Base-by-base conservation (phyloP, 2,113 vertebrate genomes). In the Acinonyx jubatus region DNA sequence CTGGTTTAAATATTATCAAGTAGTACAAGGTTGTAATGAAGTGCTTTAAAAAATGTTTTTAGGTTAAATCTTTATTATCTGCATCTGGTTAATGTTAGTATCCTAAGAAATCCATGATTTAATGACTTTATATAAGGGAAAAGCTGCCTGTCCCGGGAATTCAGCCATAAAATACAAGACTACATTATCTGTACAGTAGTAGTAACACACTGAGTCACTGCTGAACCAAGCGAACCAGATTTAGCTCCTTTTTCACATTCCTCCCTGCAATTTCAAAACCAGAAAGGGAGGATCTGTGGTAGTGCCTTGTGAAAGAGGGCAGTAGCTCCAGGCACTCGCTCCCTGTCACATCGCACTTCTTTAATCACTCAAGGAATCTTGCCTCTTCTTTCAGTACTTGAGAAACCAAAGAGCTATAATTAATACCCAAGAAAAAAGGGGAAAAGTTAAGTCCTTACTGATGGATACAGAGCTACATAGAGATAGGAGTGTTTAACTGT, bases 181-280 rank as follows among this genome's bases (percentile, higher is more conserved):
- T 36, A 19, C 21, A 52, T 65, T 87, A 91, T 68, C 76, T 91
- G 16, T n/a, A 76, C 6, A 87, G 38, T 4, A 69, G 38, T 5
- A 69, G 16, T 38, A 93, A 73, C 12, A 69, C 36, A 63, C 36
- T 88, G 80, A 97, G 92, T 96, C 94, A 96, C 74, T n/a, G 29
- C 38, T 41, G 63, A 96, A 96, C 63, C 55, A 87, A 94, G 66
- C 27, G 76, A 92, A 96, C 69, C 80, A 95, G 80, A 90, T 84
- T 86, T 10, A 94, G 83, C 29, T 78, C 33, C 91, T 90, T 81
- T 71, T 84, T 94, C 82, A 94, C 78, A 96, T 84, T 98, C 83
- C 31, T 95, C 38, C 78, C 74, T 21, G 19, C 41, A 50, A 82
- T 92, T 91, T 97, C 94, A 87, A 68, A 84, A 89, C 48, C 65